Base-by-base conservation (phyloP, 2,113 vertebrate genomes). In the Dicrurus megarhynchus region DNA sequence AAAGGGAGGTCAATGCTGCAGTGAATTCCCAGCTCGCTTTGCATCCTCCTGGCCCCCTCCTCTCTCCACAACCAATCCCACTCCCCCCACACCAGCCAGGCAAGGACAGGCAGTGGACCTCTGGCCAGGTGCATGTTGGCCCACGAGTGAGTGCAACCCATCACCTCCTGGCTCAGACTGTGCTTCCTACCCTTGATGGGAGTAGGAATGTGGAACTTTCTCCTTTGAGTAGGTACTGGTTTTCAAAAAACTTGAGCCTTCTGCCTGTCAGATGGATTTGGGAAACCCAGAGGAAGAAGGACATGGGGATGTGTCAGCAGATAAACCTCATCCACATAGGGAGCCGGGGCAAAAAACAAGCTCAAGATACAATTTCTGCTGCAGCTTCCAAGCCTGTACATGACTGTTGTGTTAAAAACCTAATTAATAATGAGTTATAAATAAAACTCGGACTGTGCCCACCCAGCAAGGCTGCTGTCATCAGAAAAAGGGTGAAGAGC, bases 61-160 rank as follows among this genome's bases (percentile, higher is more conserved):
- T 33, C 46, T 67, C 26, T 8, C 15, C 41, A 16, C 30, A 60
- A 55, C 32, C 60, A 55, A 53, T 28, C 21, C 30, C 3, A 1
- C 26, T 53, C 6, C 20, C 30, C 46, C 9, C 59, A 46, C 28
- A 47, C 9, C 69, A 84, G n/a, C 16, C 61, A 65, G 32, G 39
- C 56, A 64, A 84, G 37, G 17, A 18, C 14, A 18, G 24, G 68
- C 56, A 49, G 13, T 5, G 24, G 27, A 55, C 16, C n/a, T 35
- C 60, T 27, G 27, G 59, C 71, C 53, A 61, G 32, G 27, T 0
- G 0, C 20, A 7, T 7, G 16, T 1, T 67, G 57, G 76, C 21
- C 52, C 7, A 4, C 11, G 16, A n/a, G 30, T 22, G 55, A 79
- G 30, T 26, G 20, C 22, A 80, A 28, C 19, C 44, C 74, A 39